Conservation (phyloP, 2,888 invertebrate genomes). For the Trachelus troglodyta region DNA sequence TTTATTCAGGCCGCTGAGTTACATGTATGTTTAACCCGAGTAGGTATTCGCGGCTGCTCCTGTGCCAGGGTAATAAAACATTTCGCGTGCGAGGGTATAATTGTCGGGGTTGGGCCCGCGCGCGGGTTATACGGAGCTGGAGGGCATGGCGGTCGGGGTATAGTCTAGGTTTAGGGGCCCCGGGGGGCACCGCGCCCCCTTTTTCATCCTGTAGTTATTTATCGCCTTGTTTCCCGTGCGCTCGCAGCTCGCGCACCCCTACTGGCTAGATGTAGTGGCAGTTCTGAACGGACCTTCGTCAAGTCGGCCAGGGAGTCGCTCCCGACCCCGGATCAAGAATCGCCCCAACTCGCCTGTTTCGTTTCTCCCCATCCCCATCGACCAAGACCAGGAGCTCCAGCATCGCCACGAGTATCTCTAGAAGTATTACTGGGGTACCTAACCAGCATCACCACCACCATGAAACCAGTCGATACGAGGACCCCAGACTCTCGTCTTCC, state of each 20-base stretch:
- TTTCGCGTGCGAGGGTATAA: constrained; percentile 63
- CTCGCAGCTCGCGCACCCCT: constrained; percentile 23
- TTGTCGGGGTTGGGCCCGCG: constrained; percentile 59
- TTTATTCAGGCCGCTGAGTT: not conserved
- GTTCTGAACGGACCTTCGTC: constrained; percentile 52
- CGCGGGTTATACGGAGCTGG: constrained; percentile 34
- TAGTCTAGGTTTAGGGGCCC: constrained; percentile 63
- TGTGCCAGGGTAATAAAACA: constrained; percentile 58
- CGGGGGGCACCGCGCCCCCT: constrained; percentile 62
- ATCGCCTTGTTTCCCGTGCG: constrained; percentile 49
- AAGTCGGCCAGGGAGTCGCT: constrained; percentile 34
- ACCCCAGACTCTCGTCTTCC: constrained; percentile 14
- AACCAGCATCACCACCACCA: not conserved
- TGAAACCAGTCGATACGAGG: not conserved
- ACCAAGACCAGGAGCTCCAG: constrained; percentile 3
- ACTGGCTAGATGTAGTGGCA: constrained; percentile 25
- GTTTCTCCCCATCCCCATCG: constrained; percentile 14
- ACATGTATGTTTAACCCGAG: constrained; percentile 3
- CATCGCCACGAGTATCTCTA: not conserved
- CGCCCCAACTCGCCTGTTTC: constrained; percentile 26
- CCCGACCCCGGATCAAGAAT: constrained; percentile 45
- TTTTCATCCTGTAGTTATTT: constrained; percentile 64
- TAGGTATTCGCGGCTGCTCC: not conserved
- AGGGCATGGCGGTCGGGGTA: constrained; percentile 36
- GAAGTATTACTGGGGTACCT: not conserved